Conservation (phyloP, 2,113 vertebrate species). For the Gavia stellata region DNA sequence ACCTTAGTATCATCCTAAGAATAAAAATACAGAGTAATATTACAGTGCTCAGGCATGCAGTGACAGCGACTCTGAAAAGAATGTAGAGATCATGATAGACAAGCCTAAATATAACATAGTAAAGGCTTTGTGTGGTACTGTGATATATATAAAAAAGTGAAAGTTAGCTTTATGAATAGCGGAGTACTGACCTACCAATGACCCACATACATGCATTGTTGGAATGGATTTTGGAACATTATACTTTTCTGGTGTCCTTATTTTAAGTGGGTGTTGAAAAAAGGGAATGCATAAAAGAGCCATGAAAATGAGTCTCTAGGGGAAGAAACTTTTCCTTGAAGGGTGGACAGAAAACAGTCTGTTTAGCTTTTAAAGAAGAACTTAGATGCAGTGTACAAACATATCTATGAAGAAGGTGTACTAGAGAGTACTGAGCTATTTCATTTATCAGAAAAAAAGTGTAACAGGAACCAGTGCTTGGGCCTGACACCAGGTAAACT, state of each 20-base stretch:
- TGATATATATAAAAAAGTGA: not conserved
- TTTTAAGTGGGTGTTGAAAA: not conserved
- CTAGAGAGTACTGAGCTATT: not conserved
- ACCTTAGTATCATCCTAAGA: not conserved
- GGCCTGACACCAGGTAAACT: not conserved
- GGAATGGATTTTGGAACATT: not conserved
- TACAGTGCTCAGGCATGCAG: not conserved
- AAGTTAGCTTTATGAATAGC: not conserved
- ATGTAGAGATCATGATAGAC: not conserved
- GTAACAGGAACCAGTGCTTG: not conserved
- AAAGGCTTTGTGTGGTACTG: not conserved
- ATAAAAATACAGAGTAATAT: not conserved
- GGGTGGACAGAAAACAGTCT: not conserved
- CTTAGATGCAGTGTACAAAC: not conserved
- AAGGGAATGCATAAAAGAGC: not conserved
- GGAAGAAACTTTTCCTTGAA: not conserved
- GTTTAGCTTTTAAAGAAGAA: not conserved
- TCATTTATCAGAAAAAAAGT: not conserved
- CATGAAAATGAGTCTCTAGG: not conserved
- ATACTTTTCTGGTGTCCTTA: not conserved
- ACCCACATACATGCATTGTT: rapidly evolving
- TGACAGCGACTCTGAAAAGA: not conserved
- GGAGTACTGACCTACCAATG: not conserved
- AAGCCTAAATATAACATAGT: not conserved
- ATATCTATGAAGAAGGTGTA: not conserved